Evolutionary conservation across 2,113 vertebrate species (phyloP), one percentile per base, ranked within the genome.

Genomic region (Cyprinodon variegatus): DNA sequence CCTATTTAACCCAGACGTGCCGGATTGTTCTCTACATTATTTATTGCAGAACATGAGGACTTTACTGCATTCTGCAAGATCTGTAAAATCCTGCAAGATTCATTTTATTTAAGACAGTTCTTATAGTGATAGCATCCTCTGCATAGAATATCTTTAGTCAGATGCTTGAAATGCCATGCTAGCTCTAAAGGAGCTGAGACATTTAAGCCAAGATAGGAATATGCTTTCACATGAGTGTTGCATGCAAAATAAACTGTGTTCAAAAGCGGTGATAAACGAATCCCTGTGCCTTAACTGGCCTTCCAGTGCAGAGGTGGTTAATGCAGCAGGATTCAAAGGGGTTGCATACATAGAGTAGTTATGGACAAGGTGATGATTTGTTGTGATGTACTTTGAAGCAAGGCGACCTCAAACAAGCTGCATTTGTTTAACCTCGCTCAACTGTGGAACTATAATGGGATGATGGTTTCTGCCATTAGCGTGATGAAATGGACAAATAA

Each of bases 401-500:
- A 77, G 68, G 66, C 70, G 78, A 90, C 85, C 93, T 95, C 76
- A 83, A 83, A 90, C 88, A 92, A 91, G 93, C 86, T 72, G 40
- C 88, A 81, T 92, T 94, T 95, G 86, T 94, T 85, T 84, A 89
- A 86, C 88, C 89, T 78, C 86, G 80, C 92, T 92, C 78, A 90
- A 91, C 90, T 84, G 90, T 86, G 87, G 72, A 37, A 14, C 89
- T 83, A 72, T 93, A 90, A 88, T 80, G 76, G 82, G 83, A 88
- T 93, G 91, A 92, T 95, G 88, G 93, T 81, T 84, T 65, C 86
- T 83, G 89, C 94, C 91, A 93, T 91, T 90, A 93, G 79, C 84
- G 90, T 95, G 93, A 96, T 95, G 94, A 95, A 95, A 95, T 93
- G 85, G 90, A 85, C 93, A 92, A 91, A 94, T 95, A 91, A 94